A percentile compares a stretch with the other conserved stretches of the same genome.
Conservation (phyloP, 2,888 invertebrate genomes). For the Phlogophora meticulosa region DNA sequence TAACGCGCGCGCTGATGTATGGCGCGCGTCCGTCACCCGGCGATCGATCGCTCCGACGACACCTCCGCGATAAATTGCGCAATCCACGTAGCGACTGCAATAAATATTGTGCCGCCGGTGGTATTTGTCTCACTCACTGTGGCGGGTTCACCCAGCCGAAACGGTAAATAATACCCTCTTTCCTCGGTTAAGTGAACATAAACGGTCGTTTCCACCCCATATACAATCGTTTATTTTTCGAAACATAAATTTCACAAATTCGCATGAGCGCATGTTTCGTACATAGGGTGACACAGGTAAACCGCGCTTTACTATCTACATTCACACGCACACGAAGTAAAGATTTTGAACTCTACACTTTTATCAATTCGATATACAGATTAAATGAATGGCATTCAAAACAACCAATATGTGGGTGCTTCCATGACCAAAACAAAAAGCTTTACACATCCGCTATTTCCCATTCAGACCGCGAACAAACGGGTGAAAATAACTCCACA, state of each 20-base stretch:
- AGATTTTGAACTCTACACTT: slow-evolving; percentile 34
- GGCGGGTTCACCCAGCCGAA: slow-evolving; percentile 90
- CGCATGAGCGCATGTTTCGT: slow-evolving; percentile 83
- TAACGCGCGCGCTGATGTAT: slow-evolving; percentile 89
- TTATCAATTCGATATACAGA: slow-evolving; percentile 44
- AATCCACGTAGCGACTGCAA: slow-evolving; percentile 90
- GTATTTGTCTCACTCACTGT: slow-evolving; percentile 90
- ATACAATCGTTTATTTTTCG: slow-evolving; percentile 90
- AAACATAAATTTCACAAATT: slow-evolving; percentile 90
- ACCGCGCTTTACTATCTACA: slow-evolving; percentile 65
- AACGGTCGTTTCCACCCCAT: slow-evolving; percentile 91
- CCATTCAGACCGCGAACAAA: slow-evolving; percentile 80
- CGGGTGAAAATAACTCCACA: slow-evolving; percentile 87
- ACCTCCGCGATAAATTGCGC: slow-evolving; percentile 90
- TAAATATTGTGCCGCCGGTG: slow-evolving; percentile 88
- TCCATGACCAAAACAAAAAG: slow-evolving; percentile 63
- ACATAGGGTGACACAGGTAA: slow-evolving; percentile 73
- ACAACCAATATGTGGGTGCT: slow-evolving; percentile 43
- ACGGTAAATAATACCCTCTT: slow-evolving; percentile 91
- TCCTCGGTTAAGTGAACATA: slow-evolving; percentile 91
- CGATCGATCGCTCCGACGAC: slow-evolving; percentile 89
- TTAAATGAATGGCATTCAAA: slow-evolving; percentile 48
- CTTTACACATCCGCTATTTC: slow-evolving; percentile 72
- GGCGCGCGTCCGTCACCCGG: slow-evolving; percentile 85
- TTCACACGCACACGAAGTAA: slow-evolving; percentile 36